These are phyloP conservation scores for Hypselothyrea guttata DNA, from an alignment of 2,888 invertebrate genomes.

Conservation along the genomic window DNA sequence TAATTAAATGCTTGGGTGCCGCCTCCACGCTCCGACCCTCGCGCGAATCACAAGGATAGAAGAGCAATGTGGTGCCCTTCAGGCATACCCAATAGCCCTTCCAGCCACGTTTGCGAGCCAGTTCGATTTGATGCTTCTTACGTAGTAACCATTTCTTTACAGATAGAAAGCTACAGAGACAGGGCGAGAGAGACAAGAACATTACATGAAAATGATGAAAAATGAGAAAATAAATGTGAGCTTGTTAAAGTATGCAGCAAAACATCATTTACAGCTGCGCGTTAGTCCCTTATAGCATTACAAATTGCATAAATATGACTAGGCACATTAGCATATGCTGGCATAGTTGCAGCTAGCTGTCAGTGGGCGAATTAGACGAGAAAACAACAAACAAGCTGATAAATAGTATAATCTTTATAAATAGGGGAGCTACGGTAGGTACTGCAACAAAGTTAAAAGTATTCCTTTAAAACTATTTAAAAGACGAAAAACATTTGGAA, in stretches of 20 bases:
- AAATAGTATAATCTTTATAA: too few relatives aligned
- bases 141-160: slow-evolving; percentile 99
- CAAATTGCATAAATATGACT: background rate
- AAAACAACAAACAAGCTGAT: too few relatives aligned
- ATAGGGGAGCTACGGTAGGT: too few relatives aligned
- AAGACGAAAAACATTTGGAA: too few relatives aligned
- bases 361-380: too few relatives aligned
- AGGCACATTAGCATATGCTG: too few relatives aligned
- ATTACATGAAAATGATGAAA: slow-evolving; percentile 9
- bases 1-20: slow-evolving; percentile 96
- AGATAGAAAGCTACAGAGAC: slow-evolving; percentile 91
- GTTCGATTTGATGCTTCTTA: slow-evolving; percentile 97
- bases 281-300: background rate
- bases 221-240: background rate
- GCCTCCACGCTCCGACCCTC: slow-evolving; percentile 95
- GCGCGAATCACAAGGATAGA: slow-evolving; percentile 97
- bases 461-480: too few relatives aligned
- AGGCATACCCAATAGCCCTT: slow-evolving; percentile 99
- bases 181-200: slow-evolving; percentile 1
- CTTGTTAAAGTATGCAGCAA: slow-evolving; percentile 2
- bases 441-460: too few relatives aligned
- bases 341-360: too few relatives aligned
- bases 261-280: too few relatives aligned
- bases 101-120: slow-evolving; percentile 98
- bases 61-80: slow-evolving; percentile 97